Evolutionary conservation across 92 coral and sea anemone genomes (phyloP).

Genomic region (Galaxea fascicularis): DNA sequence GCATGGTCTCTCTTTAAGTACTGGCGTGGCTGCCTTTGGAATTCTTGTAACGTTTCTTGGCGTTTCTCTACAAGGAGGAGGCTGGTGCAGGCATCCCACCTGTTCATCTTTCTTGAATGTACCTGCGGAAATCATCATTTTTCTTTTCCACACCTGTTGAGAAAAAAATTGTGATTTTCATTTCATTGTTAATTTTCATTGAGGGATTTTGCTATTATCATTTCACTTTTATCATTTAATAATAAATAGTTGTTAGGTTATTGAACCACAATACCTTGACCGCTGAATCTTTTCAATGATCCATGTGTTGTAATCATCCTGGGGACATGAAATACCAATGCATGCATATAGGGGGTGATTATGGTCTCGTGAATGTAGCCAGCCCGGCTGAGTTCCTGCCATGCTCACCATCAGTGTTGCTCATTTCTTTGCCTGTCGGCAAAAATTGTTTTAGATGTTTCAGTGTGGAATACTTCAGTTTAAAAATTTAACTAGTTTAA

Average conservation of each 20-base stretch:
- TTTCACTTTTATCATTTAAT: too few species aligned
- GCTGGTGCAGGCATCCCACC: too few species aligned
- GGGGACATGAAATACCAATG: conserved; percentile 54
- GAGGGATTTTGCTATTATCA: too few species aligned
- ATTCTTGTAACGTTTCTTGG: too few species aligned
- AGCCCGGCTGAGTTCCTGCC: conserved; percentile 32
- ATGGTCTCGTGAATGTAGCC: conserved; percentile 33
- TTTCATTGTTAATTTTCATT: too few species aligned
- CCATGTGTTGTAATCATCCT: conserved; percentile 50
- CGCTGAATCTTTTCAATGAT: conserved; percentile 37
- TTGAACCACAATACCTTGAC: conserved; percentile 25
- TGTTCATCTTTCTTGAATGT: too few species aligned
- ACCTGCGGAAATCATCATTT: too few species aligned
- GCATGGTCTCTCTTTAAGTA: too few species aligned
- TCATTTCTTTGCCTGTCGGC: conserved; percentile 29
- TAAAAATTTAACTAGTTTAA: background rate
- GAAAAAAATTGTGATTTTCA: too few species aligned
- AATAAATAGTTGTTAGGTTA: conserved; percentile 73
- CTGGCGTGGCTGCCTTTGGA: too few species aligned
- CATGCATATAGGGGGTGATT: conserved; percentile 55
- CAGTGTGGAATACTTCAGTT: background rate
- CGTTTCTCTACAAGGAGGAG: too few species aligned
- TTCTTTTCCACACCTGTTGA: too few species aligned
- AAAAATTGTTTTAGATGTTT: background rate
- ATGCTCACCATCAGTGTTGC: conserved; percentile 29